These are phyloP conservation scores for Drosophila nasuta DNA, from an alignment of 1,140 invertebrate species.

Conservation along the genomic window DNA sequence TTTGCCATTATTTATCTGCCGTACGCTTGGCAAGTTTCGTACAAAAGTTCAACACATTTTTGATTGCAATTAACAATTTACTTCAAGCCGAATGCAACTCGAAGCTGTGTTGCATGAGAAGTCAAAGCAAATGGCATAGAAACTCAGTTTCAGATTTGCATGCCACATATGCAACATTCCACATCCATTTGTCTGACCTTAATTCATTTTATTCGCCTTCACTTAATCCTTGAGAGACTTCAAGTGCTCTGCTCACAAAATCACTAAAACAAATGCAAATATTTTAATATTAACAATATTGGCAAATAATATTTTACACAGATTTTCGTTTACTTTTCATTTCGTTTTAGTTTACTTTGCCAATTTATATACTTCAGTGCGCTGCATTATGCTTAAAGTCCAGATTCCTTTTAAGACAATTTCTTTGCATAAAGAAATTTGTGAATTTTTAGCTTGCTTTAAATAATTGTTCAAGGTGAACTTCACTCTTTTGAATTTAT, in stretches of 20 bases:
- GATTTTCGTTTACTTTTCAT: not conserved
- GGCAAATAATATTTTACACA: not conserved
- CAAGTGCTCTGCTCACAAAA: not conserved
- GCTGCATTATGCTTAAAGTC: no score
- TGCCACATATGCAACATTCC: not conserved
- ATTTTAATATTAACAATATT: not conserved
- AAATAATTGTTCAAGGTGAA: no score
- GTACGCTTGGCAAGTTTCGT: not conserved
- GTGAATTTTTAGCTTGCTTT: no score
- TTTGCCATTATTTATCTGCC: conserved; percentile 9
- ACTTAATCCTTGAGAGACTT: conserved; percentile 3
- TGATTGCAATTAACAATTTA: conserved; percentile 53
- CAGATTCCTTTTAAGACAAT: no score
- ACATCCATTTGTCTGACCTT: conserved; percentile 4
- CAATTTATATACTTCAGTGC: no score
- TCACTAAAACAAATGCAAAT: not conserved
- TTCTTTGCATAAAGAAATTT: no score
- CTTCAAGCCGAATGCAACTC: conserved; percentile 29
- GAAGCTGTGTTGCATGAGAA: conserved; percentile 2
- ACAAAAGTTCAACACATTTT: conserved; percentile 23
- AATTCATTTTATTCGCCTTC: not conserved
- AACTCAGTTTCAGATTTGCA: not conserved
- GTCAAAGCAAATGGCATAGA: not conserved
- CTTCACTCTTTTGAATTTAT: no score
- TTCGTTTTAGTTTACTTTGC: no score